Evolutionary conservation across 2,888 invertebrate genomes (phyloP), one percentile per base, ranked within the genome.

Genomic region (Zeuzera pyrina): DNA sequence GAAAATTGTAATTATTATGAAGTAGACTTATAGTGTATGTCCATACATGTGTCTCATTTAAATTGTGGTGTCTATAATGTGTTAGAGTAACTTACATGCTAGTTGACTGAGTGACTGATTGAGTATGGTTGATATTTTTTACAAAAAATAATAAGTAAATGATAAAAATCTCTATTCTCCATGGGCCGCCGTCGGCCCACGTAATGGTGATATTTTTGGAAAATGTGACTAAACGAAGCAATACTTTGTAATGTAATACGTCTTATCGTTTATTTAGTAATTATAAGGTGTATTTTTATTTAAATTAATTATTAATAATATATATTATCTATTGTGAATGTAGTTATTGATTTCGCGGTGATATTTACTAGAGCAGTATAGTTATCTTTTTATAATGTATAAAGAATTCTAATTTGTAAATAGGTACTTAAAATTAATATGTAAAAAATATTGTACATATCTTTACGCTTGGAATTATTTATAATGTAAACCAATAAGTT

Each of bases 211-310:
- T 87, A 88, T 87, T 87, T 86, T 87, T 87, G 73, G 83, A 85
- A 85, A 86, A 87, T 86, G 87, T 88, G 88, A 88, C 86, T 86
- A 81, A 88, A 86, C 84, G 84, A 88, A 90, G 89, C 89, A 90
- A 89, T 89, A 89, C 88, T 85, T 86, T 87, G 86, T 89, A 89
- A 87, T 87, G 86, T 85, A 78, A 81, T 81, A 78, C 77, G 85
- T 86, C 85, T 85, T 85, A 85, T 65, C 76, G 73, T 77, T 76
- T 74, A 77, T 77, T 76, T 78, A 76, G 65, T 68, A 62, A 66
- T 56, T 54, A 43, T 79, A 81, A 77, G 77, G 60, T 74, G 70
- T 77, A 76, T 59, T 69, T 72, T 73, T 71, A 65, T 77, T 76
- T 70, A 57, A 60, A 65, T 58, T 60, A 65, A 61, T 13, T 8